phyloP scores from a whole-genome alignment of 2,888 invertebrate genomes.

The Clanis bilineata region DNA sequence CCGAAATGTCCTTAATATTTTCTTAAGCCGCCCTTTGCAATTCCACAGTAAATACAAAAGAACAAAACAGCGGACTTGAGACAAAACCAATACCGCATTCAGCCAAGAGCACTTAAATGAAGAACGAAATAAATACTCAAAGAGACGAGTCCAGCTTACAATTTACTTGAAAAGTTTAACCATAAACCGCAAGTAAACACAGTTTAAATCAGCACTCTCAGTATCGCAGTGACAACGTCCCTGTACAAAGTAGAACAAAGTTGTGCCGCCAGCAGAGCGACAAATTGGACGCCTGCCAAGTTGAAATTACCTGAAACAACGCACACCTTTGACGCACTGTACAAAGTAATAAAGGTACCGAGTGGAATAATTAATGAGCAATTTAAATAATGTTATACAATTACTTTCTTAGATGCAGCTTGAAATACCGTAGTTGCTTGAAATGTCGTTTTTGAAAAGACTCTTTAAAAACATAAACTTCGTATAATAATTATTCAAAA shows the following conservation, averaged over 20 bases:
- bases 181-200: constrained; percentile 47
- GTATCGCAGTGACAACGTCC: constrained; percentile 19
- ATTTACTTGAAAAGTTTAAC: constrained; percentile 47
- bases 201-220: constrained; percentile 40
- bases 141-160: constrained; percentile 30
- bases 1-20: background rate
- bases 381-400: constrained; percentile 27
- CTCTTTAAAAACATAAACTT: too few relatives aligned
- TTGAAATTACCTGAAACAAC: constrained; percentile 34
- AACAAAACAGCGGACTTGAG: background rate
- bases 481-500: too few relatives aligned
- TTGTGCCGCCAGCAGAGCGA: constrained; percentile 38
- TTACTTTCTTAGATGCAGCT: background rate
- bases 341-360: constrained; percentile 29
- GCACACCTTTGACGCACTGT: constrained; percentile 27
- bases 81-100: background rate
- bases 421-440: too few relatives aligned
- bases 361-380: constrained; percentile 13
- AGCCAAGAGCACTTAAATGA: constrained; percentile 14
- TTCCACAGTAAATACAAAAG: background rate
- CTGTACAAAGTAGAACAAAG: constrained; percentile 31
- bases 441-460: too few relatives aligned
- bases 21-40: background rate
- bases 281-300: constrained; percentile 40
- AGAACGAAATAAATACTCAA: constrained; percentile 32